Base-by-base conservation (phyloP, 2,888 invertebrate species). In the Axea sp. region DNA sequence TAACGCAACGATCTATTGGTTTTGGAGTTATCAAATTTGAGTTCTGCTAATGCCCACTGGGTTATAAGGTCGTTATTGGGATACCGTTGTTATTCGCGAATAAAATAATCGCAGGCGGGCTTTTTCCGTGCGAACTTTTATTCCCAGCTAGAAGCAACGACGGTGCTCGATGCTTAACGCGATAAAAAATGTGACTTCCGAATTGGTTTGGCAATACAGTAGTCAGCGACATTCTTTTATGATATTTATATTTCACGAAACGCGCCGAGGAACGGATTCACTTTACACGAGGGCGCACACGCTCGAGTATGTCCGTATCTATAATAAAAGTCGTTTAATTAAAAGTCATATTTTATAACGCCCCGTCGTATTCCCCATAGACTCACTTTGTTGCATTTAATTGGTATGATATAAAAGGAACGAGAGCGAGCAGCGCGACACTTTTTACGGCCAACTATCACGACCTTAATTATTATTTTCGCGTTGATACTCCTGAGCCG, bases 251-350 rank as follows among this genome's bases (percentile, higher is more conserved):
- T 65, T 43, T 64, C 39, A 28, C 35, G 22, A 30, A 37, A 68
- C 43, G 49, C 51, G 47, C 64, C 73, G 37, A 15, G 14, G 55
- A 68, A 45, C 33, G 37, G 62, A 68, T 62, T 55, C 55, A 39
- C 59, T 55, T 69, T 31, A 33, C 41, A 28, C 64, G 51, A 39
- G 49, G 49, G 41, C 41, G 41, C 64, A 47, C 60, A 64, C 35
- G 57, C 47, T 51, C 26, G 39, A 31, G 24, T 57, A 72, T 43
- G 57, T 47, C 2, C 68, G 51, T 65, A 69, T 73, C 75, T 73
- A n/a, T n/a, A n/a, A 69, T 73, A 76, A 76, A 76, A 73, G 55
- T 76, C 65, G 65, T 69, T 76, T 73, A 73, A 76, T 76, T 76
- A 76, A 76, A 76, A 76, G 69, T 69, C 76, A 65, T 76, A 73